Percentiles rank a stretch among this genome's conserved stretches.
Evolutionary conservation across 2,888 invertebrate genomes (phyloP).

Genomic region (Cryptus armator): DNA sequence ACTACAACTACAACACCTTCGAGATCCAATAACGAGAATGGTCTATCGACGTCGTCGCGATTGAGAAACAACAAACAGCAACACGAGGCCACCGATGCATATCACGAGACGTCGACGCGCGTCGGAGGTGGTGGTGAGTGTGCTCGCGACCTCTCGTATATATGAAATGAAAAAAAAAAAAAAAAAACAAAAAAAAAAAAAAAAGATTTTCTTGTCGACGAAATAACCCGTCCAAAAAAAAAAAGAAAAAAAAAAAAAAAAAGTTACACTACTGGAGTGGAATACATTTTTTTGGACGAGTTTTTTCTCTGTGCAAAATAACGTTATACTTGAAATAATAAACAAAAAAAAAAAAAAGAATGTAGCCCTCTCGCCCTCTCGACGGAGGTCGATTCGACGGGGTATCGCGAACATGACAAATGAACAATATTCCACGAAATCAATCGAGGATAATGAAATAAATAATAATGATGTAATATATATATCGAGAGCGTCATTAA

Average conservation of each 20-base stretch:
- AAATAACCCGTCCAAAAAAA: slow-evolving; percentile 21
- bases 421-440: not conserved
- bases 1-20: slow-evolving; percentile 38
- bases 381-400: slow-evolving; percentile 69
- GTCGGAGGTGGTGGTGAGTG: slow-evolving; percentile 66
- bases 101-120: slow-evolving; percentile 61
- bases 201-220: slow-evolving; percentile 31
- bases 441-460: not conserved
- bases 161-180: slow-evolving; percentile 57
- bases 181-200: slow-evolving; percentile 50
- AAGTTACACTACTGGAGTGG: not conserved
- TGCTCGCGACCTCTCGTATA: slow-evolving; percentile 70
- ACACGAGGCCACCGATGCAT: slow-evolving; percentile 36
- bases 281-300: slow-evolving; percentile 10
- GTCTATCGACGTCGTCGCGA: slow-evolving; percentile 68
- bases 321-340: slow-evolving; percentile 54
- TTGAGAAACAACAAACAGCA: slow-evolving; percentile 60
- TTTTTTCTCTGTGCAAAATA: slow-evolving; percentile 3
- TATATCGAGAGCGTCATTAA: slow-evolving; percentile 64
- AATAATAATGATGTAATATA: slow-evolving; percentile 11
- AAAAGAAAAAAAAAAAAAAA: slow-evolving; percentile 34
- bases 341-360: slow-evolving; percentile 13
- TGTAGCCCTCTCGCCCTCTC: slow-evolving; percentile 68
- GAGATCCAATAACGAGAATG: slow-evolving; percentile 68
- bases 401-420: slow-evolving; percentile 36